These are phyloP conservation scores for Acanthurus tractus DNA, from an alignment of 2,797 vertebrate species.

Conservation along the genomic window DNA sequence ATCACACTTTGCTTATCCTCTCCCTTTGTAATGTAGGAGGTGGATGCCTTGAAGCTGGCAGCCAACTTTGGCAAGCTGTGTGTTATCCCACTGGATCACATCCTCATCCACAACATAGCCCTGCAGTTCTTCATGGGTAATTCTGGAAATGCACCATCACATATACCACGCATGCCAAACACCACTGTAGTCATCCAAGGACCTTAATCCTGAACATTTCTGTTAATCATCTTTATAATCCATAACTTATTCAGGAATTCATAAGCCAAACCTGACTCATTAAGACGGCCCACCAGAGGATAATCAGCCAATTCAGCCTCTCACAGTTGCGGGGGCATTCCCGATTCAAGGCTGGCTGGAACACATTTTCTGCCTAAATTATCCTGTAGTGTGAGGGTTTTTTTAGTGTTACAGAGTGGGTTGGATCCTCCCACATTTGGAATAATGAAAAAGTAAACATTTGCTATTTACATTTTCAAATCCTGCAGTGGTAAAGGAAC, in stretches of 20 bases:
- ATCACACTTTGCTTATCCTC: constrained; percentile 15
- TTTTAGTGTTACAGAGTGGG: no score
- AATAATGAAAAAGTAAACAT: no score
- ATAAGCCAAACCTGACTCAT: constrained; percentile 1
- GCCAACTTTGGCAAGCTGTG: constrained; percentile 98
- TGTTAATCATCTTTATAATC: constrained; percentile 44
- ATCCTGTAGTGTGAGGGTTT: no score
- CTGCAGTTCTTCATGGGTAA: constrained; percentile 99
- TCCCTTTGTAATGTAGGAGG: constrained; percentile 87
- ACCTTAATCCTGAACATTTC: constrained; percentile 43
- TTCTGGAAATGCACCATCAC: constrained; percentile 48
- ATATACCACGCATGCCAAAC: constrained; percentile 6
- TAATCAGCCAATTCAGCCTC: no score
- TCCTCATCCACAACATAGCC: constrained; percentile 98
- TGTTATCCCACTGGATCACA: constrained; percentile 97
- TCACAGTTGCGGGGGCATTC: no score
- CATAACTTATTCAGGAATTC: constrained; percentile 27
- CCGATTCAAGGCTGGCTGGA: no score
- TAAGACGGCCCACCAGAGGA: no score
- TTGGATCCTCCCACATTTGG: no score
- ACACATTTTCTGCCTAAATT: no score
- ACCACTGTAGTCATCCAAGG: constrained; percentile 13
- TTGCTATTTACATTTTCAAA: no score
- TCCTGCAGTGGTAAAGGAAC: no score
- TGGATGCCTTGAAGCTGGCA: constrained; percentile 96